A percentile compares a stretch with the other conserved stretches of the same genome.
phyloP scores from a whole-genome alignment of 2,113 vertebrate species.

The Apodemus speciosus region DNA sequence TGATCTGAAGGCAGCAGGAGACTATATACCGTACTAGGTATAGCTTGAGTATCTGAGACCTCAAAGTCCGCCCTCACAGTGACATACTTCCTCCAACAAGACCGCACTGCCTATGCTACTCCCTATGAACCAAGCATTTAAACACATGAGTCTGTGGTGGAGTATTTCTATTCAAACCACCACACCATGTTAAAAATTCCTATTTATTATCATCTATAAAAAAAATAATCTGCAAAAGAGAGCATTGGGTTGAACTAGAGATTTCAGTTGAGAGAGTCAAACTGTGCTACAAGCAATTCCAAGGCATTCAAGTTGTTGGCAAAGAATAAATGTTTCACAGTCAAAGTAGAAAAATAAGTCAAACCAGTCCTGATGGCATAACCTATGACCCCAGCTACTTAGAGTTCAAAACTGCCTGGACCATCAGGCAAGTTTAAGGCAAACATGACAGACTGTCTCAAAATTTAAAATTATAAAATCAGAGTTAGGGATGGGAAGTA shows the following conservation, averaged over 20 bases:
- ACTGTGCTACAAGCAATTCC: not conserved
- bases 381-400: not conserved
- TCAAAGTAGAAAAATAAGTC: not conserved
- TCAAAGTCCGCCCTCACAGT: too few species aligned
- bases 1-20: too few species aligned
- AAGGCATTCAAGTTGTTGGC: not conserved
- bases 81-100: too few species aligned
- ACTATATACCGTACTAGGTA: too few species aligned
- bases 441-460: too few species aligned
- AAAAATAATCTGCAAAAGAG: not conserved
- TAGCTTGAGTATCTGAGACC: too few species aligned
- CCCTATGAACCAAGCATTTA: too few species aligned
- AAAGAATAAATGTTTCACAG: slow-evolving; percentile 19
- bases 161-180: too few species aligned
- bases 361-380: not conserved
- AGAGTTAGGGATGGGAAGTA: not conserved
- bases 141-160: too few species aligned
- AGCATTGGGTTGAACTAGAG: not conserved
- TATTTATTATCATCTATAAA: not conserved
- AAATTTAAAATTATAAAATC: not conserved
- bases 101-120: too few species aligned
- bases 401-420: not conserved
- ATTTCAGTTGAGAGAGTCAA: not conserved
- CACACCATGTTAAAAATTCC: not conserved
- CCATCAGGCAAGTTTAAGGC: not conserved